Evolutionary conservation across 35 echinoderm and acorn worm species (phyloP).

Genomic region (Apostichopus californicus): DNA sequence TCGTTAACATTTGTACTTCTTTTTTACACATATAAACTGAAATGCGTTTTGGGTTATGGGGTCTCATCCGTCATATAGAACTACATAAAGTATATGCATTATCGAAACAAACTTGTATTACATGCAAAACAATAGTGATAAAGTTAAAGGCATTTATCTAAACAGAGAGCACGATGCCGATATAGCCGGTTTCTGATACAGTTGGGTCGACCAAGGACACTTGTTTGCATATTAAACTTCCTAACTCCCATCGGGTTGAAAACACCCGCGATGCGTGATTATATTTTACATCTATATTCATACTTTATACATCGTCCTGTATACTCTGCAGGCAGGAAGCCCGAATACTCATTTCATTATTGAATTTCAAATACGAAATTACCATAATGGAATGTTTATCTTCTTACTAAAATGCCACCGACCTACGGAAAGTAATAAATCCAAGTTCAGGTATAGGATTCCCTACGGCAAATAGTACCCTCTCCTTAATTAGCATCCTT

Average conservation of each 20-base stretch:
- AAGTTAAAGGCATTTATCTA: background rate
- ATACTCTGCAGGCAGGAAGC: too few species aligned
- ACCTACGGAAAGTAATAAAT: conserved; percentile 1
- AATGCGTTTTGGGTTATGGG: too few species aligned
- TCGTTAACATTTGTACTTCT: too few species aligned
- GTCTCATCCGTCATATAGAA: too few species aligned
- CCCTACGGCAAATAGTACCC: background rate
- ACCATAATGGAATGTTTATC: conserved; percentile 13
- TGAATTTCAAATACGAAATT: conserved; percentile 2
- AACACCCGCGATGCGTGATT: too few species aligned
- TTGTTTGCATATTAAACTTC: background rate
- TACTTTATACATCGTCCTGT: too few species aligned
- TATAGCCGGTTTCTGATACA: background rate
- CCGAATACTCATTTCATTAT: background rate
- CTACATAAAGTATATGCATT: too few species aligned
- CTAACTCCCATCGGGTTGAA: background rate
- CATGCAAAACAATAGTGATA: too few species aligned
- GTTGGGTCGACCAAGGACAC: background rate
- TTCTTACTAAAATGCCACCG: conserved; percentile 2
- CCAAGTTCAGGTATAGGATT: background rate
- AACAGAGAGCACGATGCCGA: background rate
- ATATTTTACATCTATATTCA: too few species aligned
- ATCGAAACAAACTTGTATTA: too few species aligned
- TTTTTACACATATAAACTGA: too few species aligned
- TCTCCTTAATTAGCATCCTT: conserved; percentile 6